Base-by-base conservation (phyloP, 1,140 invertebrate species). In the Drosophila sucinea region DNA sequence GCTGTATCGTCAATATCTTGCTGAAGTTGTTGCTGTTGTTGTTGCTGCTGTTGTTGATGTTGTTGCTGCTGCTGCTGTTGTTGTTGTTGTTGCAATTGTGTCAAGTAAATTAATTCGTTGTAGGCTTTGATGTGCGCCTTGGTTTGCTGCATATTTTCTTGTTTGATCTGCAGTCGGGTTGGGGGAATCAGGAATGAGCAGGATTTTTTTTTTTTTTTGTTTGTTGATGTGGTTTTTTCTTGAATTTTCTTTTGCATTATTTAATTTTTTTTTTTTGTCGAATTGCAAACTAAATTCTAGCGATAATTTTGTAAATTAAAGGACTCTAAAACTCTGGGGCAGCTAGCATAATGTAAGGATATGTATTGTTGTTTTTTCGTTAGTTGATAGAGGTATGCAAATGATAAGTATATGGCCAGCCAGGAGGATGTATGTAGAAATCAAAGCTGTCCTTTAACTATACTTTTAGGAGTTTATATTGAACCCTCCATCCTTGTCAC, bases 61-160 rank as follows among this genome's bases (percentile, higher is more conserved):
- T 79, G 70, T 11, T 74, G 76, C 17, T 74, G 71, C 23, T 73
- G 70, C 23, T 72, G 78, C 7, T 81, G 73, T 4, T 80, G 81
- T 57, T 86, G 77, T 71, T 91, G 83, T 78, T 91, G 87, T 76
- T 90, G 89, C 77, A 90, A 77, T 77, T 91, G 83, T 56, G 85
- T 91, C 72, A 90, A 79, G 76, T 91, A 90, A 63, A 91, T 79
- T 69, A 91, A 62, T 62, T 91, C 90, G 86, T 90, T 91, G 79
- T 91, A 91, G 60, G 75, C 81, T 81, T 91, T 90, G 40, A 90
- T 72, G 79, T 90, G 90, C 67, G 81, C 77, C 67, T 86, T 86
- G 55, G 82, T 73, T 70, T 81, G 74, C 55, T 79, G 79, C 47
- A 65, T 62, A 65, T 85, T 91, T 90, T 91, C 90, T 84, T 91